These are phyloP conservation scores for Drusus annulatus DNA, from an alignment of 1,140 invertebrate species.

Conservation along the genomic window DNA sequence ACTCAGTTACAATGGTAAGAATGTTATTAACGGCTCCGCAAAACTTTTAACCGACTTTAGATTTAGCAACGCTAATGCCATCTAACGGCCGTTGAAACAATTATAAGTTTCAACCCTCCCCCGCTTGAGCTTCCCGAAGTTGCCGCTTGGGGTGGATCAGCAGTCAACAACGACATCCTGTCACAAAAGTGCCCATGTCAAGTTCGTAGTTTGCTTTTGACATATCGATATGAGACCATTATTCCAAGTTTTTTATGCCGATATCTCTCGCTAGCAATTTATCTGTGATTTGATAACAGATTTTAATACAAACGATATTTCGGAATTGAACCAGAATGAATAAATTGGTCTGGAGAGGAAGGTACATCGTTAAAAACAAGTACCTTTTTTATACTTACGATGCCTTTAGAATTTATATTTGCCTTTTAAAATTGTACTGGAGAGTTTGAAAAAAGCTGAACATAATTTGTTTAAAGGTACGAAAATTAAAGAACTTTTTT, in stretches of 20 bases:
- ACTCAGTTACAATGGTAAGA: no score
- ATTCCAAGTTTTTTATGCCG: not conserved
- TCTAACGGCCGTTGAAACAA: not conserved
- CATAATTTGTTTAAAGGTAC: no score
- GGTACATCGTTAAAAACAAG: no score
- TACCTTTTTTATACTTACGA: no score
- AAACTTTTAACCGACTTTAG: no score
- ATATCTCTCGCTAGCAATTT: constrained; percentile 1
- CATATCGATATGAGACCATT: not conserved
- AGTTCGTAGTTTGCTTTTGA: constrained; percentile 2
- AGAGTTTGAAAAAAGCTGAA: no score
- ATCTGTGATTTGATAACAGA: not conserved
- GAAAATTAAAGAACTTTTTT: no score
- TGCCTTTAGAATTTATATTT: no score
- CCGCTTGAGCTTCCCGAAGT: not conserved
- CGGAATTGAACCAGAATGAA: no score
- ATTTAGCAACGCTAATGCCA: not conserved
- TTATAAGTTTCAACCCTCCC: not conserved
- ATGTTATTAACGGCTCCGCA: no score
- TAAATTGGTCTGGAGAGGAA: no score
- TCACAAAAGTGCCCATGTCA: constrained; percentile 7
- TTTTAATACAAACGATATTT: not conserved
- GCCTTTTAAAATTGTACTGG: no score
- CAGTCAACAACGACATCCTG: not conserved
- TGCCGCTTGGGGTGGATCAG: not conserved